Evolutionary conservation across 1,140 invertebrate species (phyloP).

Genomic region (Hylyphantes graminicola): DNA sequence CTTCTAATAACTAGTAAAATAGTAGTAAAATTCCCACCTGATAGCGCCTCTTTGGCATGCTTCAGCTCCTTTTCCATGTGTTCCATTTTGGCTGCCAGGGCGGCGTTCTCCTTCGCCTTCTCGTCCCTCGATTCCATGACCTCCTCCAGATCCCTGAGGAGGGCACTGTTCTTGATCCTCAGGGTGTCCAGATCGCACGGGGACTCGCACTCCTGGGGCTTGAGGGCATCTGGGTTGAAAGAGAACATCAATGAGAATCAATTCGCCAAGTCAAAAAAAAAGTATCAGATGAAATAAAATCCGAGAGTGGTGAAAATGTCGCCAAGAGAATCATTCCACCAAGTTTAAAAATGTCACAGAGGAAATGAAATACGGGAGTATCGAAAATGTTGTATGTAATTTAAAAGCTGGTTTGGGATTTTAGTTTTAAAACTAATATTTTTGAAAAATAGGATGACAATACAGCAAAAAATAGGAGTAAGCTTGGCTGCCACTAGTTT

Average conservation of each 20-base stretch:
- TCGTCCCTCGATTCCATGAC: constrained; percentile 58
- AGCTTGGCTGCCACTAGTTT: too few relatives aligned
- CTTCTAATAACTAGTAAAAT: not conserved
- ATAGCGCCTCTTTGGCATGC: constrained; percentile 73
- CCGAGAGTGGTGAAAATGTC: too few relatives aligned
- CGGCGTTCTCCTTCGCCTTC: constrained; percentile 54
- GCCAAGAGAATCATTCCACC: too few relatives aligned
- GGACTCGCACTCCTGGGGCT: not conserved
- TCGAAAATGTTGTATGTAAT: too few relatives aligned
- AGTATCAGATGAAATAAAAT: too few relatives aligned
- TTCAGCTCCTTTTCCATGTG: constrained; percentile 69
- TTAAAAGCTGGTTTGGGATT: too few relatives aligned
- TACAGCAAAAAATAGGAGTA: too few relatives aligned
- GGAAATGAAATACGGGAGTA: too few relatives aligned
- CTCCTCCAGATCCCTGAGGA: constrained; percentile 52
- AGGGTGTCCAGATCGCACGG: constrained; percentile 21
- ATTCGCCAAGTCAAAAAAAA: too few relatives aligned
- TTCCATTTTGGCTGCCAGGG: constrained; percentile 60
- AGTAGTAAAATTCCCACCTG: constrained; percentile 68
- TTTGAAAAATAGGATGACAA: too few relatives aligned
- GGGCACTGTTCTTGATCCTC: constrained; percentile 44
- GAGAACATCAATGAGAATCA: not conserved
- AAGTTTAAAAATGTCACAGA: too few relatives aligned
- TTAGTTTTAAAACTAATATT: too few relatives aligned
- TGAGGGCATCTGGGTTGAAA: constrained; percentile 21